phyloP scores from a whole-genome alignment of 1,140 invertebrate genomes.

The Drosophila fuyamai region DNA sequence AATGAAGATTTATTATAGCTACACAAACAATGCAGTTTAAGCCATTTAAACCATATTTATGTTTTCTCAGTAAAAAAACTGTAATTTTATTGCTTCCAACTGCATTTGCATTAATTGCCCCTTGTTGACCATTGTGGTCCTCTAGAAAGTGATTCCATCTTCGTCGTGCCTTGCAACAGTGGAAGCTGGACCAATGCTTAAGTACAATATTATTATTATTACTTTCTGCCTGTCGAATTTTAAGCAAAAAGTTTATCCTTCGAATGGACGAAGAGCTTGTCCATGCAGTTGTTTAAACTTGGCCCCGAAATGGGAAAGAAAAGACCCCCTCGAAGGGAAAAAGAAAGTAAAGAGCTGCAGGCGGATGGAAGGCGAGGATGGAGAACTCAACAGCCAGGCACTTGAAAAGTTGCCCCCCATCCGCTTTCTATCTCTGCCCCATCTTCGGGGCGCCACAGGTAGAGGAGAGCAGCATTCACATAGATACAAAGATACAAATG shows the following conservation, averaged over 20 bases:
- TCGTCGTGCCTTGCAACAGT: neutral
- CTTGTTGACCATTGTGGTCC: slow-evolving; percentile 12
- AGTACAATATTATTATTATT: slow-evolving; percentile 65
- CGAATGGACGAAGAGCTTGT: slow-evolving; percentile 23
- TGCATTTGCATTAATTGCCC: slow-evolving; percentile 6
- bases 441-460: slow-evolving; percentile 51
- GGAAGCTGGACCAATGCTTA: slow-evolving; percentile 13
- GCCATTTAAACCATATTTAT: neutral
- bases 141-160: slow-evolving; percentile 16
- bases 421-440: neutral
- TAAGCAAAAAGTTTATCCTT: slow-evolving; percentile 61
- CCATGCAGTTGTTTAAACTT: slow-evolving; percentile 59
- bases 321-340: neutral
- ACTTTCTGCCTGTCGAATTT: slow-evolving; percentile 58
- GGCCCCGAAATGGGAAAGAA: slow-evolving; percentile 23
- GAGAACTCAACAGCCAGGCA: slow-evolving; percentile 41
- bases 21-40: neutral
- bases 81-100: neutral
- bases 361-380: slow-evolving; percentile 13
- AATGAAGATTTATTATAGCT: neutral
- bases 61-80: neutral
- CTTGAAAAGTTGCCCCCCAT: slow-evolving; percentile 42
- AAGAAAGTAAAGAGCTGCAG: slow-evolving; percentile 25
- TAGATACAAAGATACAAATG: slow-evolving; percentile 40
- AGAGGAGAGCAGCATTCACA: slow-evolving; percentile 24